Base-by-base conservation (phyloP, 1,140 invertebrate species). In the Sarcophaga bullata region DNA sequence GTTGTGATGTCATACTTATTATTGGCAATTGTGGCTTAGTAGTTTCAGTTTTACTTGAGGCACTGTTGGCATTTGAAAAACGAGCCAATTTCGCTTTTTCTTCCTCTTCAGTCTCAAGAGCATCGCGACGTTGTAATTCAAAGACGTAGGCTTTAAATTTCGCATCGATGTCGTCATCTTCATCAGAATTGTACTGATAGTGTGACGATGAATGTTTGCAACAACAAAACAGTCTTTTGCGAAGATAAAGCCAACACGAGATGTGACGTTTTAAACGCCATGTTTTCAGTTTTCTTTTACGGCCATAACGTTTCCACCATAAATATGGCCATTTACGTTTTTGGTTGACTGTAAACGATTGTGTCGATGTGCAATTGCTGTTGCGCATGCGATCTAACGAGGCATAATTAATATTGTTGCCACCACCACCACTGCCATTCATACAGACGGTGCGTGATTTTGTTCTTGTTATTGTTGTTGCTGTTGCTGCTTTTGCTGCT, bases 151-250 rank as follows among this genome's bases (percentile, higher is more conserved):
- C 85, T 6, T 88, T 89, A 83, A 91, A 90, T 84, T 90, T 91
- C 81, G 85, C 88, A 82, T 91, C 91, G 25, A 91, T 90, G 73
- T 91, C 91, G 62, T 91, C 89, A 73, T 90, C 88, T 68, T 88
- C 88, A 75, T 89, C 88, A 47, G 88, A 87, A 75, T 89, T 83
- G n/a, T 86, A 89, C 11, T 83, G 84, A 58, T 88, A 87, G 6
- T 80, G 58, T 37, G 73, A 58, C 1, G 58, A 25, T 15, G 25
- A 9, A 78, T 50, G 37, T 73, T n/a, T 73, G 49, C 50, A 49
- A 25, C 76, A 82, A 4, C 76, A 76, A 9, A 73, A 80, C 17
- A 49, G 73, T 48, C 6, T 50, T 49, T 78, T 78, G 17, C 48
- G 48, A n/a, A 78, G 13, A 15, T 50, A 17, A 47, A n/a, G 47